These are phyloP conservation scores for Passer domesticus DNA, from an alignment of 2,113 vertebrate species.

Conservation along the genomic window DNA sequence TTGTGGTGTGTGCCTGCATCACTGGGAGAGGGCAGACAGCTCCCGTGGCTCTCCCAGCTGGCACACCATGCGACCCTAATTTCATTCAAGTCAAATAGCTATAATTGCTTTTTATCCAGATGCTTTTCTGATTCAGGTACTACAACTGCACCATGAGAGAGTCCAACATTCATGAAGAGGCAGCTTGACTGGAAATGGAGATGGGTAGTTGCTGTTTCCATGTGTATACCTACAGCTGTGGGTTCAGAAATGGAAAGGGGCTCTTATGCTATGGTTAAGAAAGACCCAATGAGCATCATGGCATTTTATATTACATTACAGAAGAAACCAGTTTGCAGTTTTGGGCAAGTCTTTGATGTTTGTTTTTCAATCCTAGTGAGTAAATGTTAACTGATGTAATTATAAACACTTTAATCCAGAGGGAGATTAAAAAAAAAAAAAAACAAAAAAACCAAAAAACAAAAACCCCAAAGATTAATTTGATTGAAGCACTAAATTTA, in stretches of 20 bases:
- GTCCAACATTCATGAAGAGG: not conserved
- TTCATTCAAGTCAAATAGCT: not conserved
- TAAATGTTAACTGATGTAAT: not conserved
- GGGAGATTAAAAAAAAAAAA: not conserved
- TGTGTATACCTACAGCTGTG: not conserved
- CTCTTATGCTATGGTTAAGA: not conserved
- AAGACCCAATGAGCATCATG: not conserved
- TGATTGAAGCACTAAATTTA: conserved; percentile 16
- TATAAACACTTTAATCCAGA: not conserved
- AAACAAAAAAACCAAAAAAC: too few relatives aligned
- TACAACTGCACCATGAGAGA: not conserved
- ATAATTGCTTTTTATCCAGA: not conserved
- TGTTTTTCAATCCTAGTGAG: not conserved
- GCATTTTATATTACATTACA: not conserved
- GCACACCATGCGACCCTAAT: not conserved
- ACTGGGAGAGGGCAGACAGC: not conserved
- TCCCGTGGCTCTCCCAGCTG: not conserved
- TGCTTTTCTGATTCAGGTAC: not conserved
- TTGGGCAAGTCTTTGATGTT: not conserved
- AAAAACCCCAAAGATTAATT: not conserved
- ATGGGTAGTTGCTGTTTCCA: not conserved
- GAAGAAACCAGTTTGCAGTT: not conserved
- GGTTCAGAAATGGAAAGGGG: not conserved
- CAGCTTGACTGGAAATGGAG: not conserved
- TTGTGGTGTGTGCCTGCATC: not conserved